Conservation (phyloP, 2,113 vertebrate genomes). For the Oostethus manadensis region DNA sequence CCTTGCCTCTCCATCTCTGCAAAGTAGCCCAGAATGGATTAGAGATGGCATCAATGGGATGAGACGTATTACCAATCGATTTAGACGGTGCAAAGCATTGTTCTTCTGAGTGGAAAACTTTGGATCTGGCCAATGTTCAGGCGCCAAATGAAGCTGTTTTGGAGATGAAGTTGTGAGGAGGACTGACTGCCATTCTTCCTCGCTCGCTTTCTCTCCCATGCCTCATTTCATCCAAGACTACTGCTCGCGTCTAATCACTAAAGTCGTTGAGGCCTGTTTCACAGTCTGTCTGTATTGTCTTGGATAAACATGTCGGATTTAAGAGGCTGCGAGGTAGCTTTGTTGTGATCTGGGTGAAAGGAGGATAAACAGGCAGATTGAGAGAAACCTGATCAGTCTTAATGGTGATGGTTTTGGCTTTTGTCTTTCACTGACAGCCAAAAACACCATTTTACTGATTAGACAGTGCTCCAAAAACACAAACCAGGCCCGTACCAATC, state of each 20-base stretch:
- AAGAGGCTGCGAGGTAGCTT: constrained; percentile 64
- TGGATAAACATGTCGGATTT: constrained; percentile 49
- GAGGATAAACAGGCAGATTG: constrained; percentile 68
- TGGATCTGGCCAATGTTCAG: constrained; percentile 48
- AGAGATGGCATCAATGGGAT: constrained; percentile 73
- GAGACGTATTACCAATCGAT: constrained; percentile 77
- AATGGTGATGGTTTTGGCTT: constrained; percentile 57
- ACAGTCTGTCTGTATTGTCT: constrained; percentile 48
- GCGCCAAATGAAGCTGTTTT: constrained; percentile 60
- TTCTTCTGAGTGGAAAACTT: constrained; percentile 68
- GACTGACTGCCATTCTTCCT: constrained; percentile 21
- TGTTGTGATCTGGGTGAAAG: constrained; percentile 56
- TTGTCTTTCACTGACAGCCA: constrained; percentile 48
- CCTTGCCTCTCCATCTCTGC: constrained; percentile 51
- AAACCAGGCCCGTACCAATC: constrained; percentile 5
- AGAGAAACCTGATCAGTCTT: constrained; percentile 65
- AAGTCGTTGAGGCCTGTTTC: constrained; percentile 56
- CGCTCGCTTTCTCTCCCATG: constrained; percentile 18
- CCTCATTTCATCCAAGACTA: constrained; percentile 41
- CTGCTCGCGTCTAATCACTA: constrained; percentile 57
- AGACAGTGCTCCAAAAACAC: constrained; percentile 18
- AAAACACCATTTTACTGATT: constrained; percentile 53
- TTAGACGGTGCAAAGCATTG: constrained; percentile 63
- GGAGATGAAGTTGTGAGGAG: constrained; percentile 48
- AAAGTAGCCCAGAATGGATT: constrained; percentile 73